A percentile compares a stretch with the other conserved stretches of the same genome.
Conservation (phyloP, 2,888 invertebrate genomes). For the Horisme vitalbata region DNA sequence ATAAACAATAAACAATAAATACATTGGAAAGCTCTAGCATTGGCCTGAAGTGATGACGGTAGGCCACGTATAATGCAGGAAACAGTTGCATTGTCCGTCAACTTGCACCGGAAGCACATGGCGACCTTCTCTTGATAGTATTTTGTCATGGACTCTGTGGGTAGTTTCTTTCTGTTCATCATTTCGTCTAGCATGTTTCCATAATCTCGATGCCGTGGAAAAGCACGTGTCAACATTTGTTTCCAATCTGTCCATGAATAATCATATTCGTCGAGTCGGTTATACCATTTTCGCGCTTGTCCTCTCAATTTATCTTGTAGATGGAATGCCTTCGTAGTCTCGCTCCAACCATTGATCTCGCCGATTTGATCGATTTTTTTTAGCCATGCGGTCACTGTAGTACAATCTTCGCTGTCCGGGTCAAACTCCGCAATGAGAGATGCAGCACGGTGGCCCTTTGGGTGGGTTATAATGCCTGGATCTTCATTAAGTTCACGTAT, state of each 20-base stretch:
- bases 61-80: constrained; percentile 38
- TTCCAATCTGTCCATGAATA: constrained; percentile 40
- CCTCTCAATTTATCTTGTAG: constrained; percentile 36
- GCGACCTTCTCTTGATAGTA: constrained; percentile 42
- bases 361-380: constrained; percentile 15
- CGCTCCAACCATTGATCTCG: constrained; percentile 27
- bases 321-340: constrained; percentile 30
- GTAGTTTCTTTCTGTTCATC: constrained; percentile 29
- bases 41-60: constrained; percentile 30
- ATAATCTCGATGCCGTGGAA: constrained; percentile 37
- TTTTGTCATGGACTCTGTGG: constrained; percentile 31
- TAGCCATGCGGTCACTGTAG: not conserved
- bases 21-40: constrained; percentile 38
- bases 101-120: constrained; percentile 38
- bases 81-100: constrained; percentile 31
- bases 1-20: no score
- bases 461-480: no score
- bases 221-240: constrained; percentile 32
- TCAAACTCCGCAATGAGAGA: no score
- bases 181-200: constrained; percentile 32
- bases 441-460: no score
- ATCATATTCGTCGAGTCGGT: constrained; percentile 35
- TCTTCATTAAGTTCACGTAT: no score
- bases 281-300: constrained; percentile 36
- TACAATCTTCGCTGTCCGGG: constrained; percentile 13